phyloP scores from a whole-genome alignment of 2,888 invertebrate genomes.

The Phaedon cochleariae region DNA sequence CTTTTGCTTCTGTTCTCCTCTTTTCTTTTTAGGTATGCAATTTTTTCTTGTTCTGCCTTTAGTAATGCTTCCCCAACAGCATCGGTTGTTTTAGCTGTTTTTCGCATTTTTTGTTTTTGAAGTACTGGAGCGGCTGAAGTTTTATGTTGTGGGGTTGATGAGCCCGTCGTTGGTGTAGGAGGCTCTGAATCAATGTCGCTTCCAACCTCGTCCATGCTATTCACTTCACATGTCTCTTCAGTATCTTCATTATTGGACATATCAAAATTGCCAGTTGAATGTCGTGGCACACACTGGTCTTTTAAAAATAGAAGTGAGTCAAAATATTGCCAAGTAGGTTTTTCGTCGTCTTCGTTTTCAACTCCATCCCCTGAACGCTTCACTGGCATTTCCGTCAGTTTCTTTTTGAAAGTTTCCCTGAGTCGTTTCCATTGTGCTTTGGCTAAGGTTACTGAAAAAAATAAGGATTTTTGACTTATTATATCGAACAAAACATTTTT shows the following conservation, averaged over 20 bases:
- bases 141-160: neutral
- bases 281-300: slow-evolving; percentile 9
- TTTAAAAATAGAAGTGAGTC: slow-evolving; percentile 18
- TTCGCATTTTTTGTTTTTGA: neutral
- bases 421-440: slow-evolving; percentile 20
- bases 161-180: too few relatives aligned
- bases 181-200: too few relatives aligned
- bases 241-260: slow-evolving; percentile 4
- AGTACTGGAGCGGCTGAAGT: too few relatives aligned
- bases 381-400: slow-evolving; percentile 2
- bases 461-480: neutral
- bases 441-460: slow-evolving; percentile 11
- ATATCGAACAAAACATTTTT: too few relatives aligned
- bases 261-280: slow-evolving; percentile 14
- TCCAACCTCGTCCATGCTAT: too few relatives aligned
- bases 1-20: slow-evolving; percentile 19
- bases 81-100: neutral
- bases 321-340: slow-evolving; percentile 7
- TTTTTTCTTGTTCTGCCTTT: slow-evolving; percentile 14
- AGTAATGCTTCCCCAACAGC: slow-evolving; percentile 19
- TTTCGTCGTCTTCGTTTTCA: slow-evolving; percentile 8
- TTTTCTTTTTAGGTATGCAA: slow-evolving; percentile 9
- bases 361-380: slow-evolving; percentile 15
- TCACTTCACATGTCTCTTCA: neutral
- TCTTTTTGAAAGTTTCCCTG: slow-evolving; percentile 13